A percentile compares a stretch with the other conserved stretches of the same genome.
phyloP scores from a whole-genome alignment of 2,797 vertebrate genomes.

The Dallia pectoralis region DNA sequence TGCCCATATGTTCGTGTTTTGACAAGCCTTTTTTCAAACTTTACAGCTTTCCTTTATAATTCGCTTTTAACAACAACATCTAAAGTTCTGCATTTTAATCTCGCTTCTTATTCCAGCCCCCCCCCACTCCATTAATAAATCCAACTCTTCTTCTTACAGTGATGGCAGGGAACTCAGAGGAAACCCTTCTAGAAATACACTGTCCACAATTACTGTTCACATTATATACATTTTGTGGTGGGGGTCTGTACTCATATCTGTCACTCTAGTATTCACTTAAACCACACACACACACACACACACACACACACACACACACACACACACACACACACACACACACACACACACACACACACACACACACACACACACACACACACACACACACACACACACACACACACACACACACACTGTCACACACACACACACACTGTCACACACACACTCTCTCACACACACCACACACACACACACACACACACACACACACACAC shows the following conservation, averaged over 20 bases:
- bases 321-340: slow-evolving; percentile 2
- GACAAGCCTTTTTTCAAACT: no score
- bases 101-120: slow-evolving; percentile 6
- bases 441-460: not conserved
- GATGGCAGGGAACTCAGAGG: slow-evolving; percentile 23
- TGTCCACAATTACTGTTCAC: slow-evolving; percentile 51
- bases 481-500: slow-evolving; percentile 14
- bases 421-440: slow-evolving; percentile 7
- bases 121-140: slow-evolving; percentile 29
- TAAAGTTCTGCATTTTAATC: not conserved
- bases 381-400: slow-evolving; percentile 16
- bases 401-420: slow-evolving; percentile 19
- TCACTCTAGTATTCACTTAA: not conserved
- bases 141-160: slow-evolving; percentile 24
- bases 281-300: slow-evolving; percentile 19
- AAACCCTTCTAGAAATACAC: slow-evolving; percentile 40
- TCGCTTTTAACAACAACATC: no score
- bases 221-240: slow-evolving; percentile 37
- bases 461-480: slow-evolving; percentile 6
- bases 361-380: not conserved
- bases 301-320: slow-evolving; percentile 24
- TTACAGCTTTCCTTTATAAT: no score
- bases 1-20: no score
- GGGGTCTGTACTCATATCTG: slow-evolving; percentile 45
- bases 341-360: not conserved